Conservation (phyloP, 1,140 invertebrate genomes). For the Ips typographus region DNA sequence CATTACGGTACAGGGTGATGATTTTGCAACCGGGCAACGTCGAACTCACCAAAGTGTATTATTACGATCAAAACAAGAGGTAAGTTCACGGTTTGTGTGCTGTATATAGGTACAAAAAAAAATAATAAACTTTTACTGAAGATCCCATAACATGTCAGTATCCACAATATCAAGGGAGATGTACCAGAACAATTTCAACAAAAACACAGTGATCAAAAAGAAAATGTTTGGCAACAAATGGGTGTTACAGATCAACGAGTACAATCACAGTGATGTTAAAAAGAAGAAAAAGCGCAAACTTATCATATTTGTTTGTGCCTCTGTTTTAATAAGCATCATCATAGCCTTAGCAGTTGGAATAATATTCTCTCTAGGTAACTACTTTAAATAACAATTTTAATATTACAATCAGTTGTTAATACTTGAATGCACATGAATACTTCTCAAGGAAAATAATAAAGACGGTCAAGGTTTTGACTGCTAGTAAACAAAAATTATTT, state of each 20-base stretch:
- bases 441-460: constrained; percentile 4
- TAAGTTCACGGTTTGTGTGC: constrained; percentile 8
- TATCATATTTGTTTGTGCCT: constrained; percentile 38
- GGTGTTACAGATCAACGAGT: constrained; percentile 46
- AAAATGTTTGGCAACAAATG: constrained; percentile 49
- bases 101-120: not conserved
- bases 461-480: not conserved
- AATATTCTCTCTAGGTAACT: constrained; percentile 42
- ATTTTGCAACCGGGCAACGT: constrained; percentile 45
- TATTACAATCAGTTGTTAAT: not conserved
- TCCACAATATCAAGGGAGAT: constrained; percentile 42
- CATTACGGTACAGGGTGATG: constrained; percentile 18
- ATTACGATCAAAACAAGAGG: constrained; percentile 40
- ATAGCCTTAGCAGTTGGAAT: constrained; percentile 40
- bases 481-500: too few species aligned
- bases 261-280: constrained; percentile 21
- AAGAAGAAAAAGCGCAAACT: constrained; percentile 18
- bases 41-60: constrained; percentile 50
- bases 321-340: constrained; percentile 42
- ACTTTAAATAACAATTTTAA: not conserved
- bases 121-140: not conserved
- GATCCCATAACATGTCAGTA: constrained; percentile 32
- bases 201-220: constrained; percentile 43
- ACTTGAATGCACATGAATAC: constrained; percentile 15
- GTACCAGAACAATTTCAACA: constrained; percentile 41